Percentiles rank a stretch among this genome's conserved stretches.
These are phyloP conservation scores for Beris chalybata DNA, from an alignment of 2,888 invertebrate genomes.

Conservation along the genomic window DNA sequence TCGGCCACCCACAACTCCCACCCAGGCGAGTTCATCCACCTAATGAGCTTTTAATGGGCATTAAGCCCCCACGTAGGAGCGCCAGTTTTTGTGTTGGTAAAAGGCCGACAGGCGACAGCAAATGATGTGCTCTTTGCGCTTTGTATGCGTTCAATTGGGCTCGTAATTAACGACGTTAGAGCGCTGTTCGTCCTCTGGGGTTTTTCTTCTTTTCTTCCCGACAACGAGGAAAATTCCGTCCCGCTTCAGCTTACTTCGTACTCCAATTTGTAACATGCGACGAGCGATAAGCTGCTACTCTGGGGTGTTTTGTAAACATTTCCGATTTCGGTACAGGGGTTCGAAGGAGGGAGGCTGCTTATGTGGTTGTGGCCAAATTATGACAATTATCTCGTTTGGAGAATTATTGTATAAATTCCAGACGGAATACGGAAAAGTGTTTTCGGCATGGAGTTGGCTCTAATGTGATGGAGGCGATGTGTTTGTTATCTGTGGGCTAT, in stretches of 20 bases:
- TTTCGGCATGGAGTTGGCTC: neutral
- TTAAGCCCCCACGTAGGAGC: constrained; percentile 6
- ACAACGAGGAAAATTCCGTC: neutral
- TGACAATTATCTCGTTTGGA: constrained; percentile 37
- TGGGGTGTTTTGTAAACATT: constrained; percentile 8
- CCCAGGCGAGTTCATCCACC: constrained; percentile 7
- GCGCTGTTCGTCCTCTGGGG: neutral
- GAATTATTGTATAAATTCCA: constrained; percentile 30
- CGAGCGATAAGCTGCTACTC: constrained; percentile 1
- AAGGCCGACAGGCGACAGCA: constrained; percentile 20
- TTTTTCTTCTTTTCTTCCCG: constrained; percentile 7
- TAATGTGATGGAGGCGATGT: constrained; percentile 5
- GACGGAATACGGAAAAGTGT: constrained; percentile 4
- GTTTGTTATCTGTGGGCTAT: too few relatives aligned
- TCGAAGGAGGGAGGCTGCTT: neutral
- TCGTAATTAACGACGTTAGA: constrained; percentile 44
- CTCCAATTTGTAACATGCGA: neutral
- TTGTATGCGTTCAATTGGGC: constrained; percentile 45
- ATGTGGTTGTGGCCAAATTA: constrained; percentile 36
- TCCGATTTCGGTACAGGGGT: too few relatives aligned
- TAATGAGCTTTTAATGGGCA: constrained; percentile 43
- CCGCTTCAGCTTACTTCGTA: neutral
- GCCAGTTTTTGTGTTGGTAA: constrained; percentile 32
- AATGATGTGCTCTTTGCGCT: constrained; percentile 26
- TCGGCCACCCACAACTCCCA: neutral